Evolutionary conservation across 2,113 vertebrate species (phyloP), one percentile per base, ranked within the genome.

Genomic region (Ictalurus punctatus): DNA sequence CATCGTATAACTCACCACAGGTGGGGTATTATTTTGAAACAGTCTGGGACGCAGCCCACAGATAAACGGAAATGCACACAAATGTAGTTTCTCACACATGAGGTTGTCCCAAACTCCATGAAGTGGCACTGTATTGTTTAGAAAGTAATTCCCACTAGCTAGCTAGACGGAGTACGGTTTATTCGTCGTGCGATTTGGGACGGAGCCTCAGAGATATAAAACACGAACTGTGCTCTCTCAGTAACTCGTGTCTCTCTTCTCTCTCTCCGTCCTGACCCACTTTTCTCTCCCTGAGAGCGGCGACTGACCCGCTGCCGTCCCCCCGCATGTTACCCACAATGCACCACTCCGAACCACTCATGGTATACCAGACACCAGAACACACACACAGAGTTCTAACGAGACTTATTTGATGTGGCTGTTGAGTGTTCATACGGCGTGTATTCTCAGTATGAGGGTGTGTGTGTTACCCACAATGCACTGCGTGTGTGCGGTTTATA

Each of bases 281-380:
- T 89, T 89, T 85, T 85, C 58, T 89, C 59, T 89, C 69, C n/a
- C 82, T 84, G 82, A 80, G 83, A 89, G 87, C 40, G 37, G 87
- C n/a, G 13, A 84, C 69, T 78, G 87, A 88, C 87, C 87, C 58
- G 37, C 27, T 88, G 87, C 81, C 71, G 87, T 84, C 67, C 82
- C 76, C 87, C 10, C 12, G 65, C 67, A 79, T 5, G 44, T 78
- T 85, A 85, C 87, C 83, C 87, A 85, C 78, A 85, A 63, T 85
- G 87, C 87, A 84, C 40, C 48, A 44, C 27, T 48, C 37, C 6
- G 37, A 37, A 69, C 19, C n/a, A 30, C 84, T 56, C 27, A 59
- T 34, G 17, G 6, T 73, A 37, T 85, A 56, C 67, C 56, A 44
- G 14, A 44, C 59, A 44, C 56, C 37, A 37, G 34, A 63, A 83